Conservation (phyloP, 2,888 invertebrate genomes). For the Calliphora vomitoria region DNA sequence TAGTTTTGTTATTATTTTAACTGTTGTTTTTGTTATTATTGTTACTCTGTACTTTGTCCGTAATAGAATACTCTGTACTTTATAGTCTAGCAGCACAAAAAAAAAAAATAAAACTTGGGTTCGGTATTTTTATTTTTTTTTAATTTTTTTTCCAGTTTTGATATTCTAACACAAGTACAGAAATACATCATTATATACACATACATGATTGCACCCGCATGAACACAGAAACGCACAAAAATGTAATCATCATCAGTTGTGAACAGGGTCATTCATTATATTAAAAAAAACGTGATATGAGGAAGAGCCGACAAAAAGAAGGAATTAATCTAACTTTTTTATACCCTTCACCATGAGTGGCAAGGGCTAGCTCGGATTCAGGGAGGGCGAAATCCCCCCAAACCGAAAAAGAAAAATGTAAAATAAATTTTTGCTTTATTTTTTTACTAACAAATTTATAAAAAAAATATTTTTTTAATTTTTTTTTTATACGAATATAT, state of each 20-base stretch:
- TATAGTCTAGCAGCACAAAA: conserved; percentile 11
- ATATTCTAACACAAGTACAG: conserved; percentile 13
- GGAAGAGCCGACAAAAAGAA: too few species aligned
- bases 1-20: conserved; percentile 31
- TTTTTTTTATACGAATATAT: too few species aligned
- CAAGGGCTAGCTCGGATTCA: too few species aligned
- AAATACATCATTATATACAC: conserved; percentile 41
- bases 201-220: conserved; percentile 44
- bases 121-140: not conserved
- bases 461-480: too few species aligned
- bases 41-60: conserved; percentile 44
- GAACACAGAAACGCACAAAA: not conserved
- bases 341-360: too few species aligned
- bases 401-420: too few species aligned
- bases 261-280: too few species aligned
- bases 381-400: too few species aligned
- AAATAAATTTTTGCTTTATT: too few species aligned
- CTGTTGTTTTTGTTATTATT: conserved; percentile 29
- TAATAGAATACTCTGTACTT: conserved; percentile 23
- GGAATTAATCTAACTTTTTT: too few species aligned
- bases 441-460: too few species aligned
- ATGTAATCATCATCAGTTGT: not conserved
- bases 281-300: not conserved
- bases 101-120: not conserved
- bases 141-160: conserved; percentile 11